Conservation (phyloP, 1,140 invertebrate species). For the Papilio machaon region DNA sequence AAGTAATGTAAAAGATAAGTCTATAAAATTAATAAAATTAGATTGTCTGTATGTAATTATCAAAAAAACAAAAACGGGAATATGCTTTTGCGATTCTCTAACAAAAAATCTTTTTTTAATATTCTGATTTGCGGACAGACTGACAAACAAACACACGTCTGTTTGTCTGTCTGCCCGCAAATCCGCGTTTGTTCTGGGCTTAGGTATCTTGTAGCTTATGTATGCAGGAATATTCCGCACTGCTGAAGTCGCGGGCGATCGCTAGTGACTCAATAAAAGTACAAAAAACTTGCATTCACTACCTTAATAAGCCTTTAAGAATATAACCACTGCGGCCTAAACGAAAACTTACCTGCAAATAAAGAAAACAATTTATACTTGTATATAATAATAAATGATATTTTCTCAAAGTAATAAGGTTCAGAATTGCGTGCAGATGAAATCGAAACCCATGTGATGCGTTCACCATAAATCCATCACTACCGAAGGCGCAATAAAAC, state of each 20-base stretch:
- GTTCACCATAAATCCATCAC: conserved; percentile 62
- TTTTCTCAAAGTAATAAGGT: not conserved
- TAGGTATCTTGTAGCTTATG: too few relatives aligned
- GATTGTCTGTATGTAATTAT: too few relatives aligned
- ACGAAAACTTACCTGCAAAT: conserved; percentile 44
- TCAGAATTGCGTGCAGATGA: conserved; percentile 14
- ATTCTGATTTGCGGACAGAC: too few relatives aligned
- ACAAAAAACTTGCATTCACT: conserved; percentile 7
- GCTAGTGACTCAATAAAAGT: not conserved
- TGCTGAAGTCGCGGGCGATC: too few relatives aligned
- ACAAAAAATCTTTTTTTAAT: too few relatives aligned
- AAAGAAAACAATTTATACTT: conserved; percentile 37
- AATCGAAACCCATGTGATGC: conserved; percentile 40
- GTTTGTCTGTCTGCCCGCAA: too few relatives aligned
- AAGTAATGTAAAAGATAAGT: not conserved
- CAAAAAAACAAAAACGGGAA: too few relatives aligned
- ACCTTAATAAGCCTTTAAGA: conserved; percentile 23
- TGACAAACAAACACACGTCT: too few relatives aligned
- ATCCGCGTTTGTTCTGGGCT: too few relatives aligned
- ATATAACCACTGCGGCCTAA: not conserved
- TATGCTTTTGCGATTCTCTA: too few relatives aligned
- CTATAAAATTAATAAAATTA: too few relatives aligned
- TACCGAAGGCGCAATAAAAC: conserved; percentile 52
- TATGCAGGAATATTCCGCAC: too few relatives aligned
- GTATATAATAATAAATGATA: conserved; percentile 15